Evolutionary conservation across 1,140 invertebrate species (phyloP).

Genomic region (Drosophila ambigua): DNA sequence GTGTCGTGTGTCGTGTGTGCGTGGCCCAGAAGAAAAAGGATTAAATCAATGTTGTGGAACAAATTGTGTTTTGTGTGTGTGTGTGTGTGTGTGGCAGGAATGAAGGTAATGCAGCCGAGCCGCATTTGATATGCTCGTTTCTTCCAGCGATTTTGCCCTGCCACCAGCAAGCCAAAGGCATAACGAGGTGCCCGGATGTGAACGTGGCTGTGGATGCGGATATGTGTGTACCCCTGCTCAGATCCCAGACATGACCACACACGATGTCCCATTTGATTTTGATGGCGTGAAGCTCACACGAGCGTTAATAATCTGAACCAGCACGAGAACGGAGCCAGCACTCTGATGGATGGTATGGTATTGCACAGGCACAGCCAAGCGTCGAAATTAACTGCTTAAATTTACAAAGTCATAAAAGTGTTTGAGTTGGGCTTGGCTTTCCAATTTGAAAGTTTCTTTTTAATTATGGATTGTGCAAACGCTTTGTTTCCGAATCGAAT

Average conservation of each 20-base stretch:
- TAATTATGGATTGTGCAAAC: too few relatives aligned
- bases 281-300: constrained; percentile 61
- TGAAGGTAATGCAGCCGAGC: constrained; percentile 48
- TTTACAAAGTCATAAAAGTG: constrained; percentile 1
- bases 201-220: constrained; percentile 7
- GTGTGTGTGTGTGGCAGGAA: constrained; percentile 9
- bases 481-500: too few relatives aligned
- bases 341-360: constrained; percentile 5
- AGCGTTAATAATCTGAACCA: constrained; percentile 53
- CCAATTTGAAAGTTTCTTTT: background rate
- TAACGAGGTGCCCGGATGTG: constrained; percentile 34
- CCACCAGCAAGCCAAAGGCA: constrained; percentile 55
- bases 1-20: constrained; percentile 30
- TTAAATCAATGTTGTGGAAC: constrained; percentile 67
- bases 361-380: background rate
- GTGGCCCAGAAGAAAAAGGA: constrained; percentile 54
- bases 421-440: background rate
- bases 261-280: constrained; percentile 60
- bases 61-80: constrained; percentile 49
- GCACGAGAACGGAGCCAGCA: background rate
- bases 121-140: constrained; percentile 58
- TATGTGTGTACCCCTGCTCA: constrained; percentile 7
- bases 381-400: constrained; percentile 37
- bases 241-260: constrained; percentile 48
- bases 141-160: constrained; percentile 48